Base-by-base conservation (phyloP, 2,888 invertebrate species). In the Meandrusa payeni region DNA sequence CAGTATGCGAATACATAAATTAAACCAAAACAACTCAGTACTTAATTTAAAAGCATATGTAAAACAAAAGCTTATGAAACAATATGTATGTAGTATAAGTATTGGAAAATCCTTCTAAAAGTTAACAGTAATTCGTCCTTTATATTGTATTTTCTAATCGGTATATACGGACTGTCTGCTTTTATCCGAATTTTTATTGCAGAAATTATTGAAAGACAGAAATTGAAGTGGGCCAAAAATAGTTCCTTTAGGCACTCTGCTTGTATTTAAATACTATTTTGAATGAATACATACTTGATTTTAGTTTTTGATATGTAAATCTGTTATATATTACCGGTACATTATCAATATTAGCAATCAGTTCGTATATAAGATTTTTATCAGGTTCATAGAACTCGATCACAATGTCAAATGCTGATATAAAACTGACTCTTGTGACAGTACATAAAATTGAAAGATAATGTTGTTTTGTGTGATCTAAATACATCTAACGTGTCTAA, bases 1-100 rank as follows among this genome's bases (percentile, higher is more conserved):
- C 57, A 68, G 59, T 66, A 70, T 58, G 64, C 59, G 64, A 64
- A 69, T 64, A 54, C 54, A 58, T 59, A 68, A 61, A 60, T n/a
- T 51, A 70, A 76, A 81, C 80, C 80, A 80, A 81, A 80, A 61
- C 72, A 73, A 72, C 76, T 69, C 78, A 75, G 85, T 85, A 85
- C 85, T 83, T 83, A 83, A 82, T 76, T 74, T 70, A 70, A 72
- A 41, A 69, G 66, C 71, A 69, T 75, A n/a, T n/a, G n/a, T 64
- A 60, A 65, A 65, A 60, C 57, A 60, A 72, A 77, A 62, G 78
- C 78, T 79, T 81, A 70, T 54, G 54, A 28, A 52, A 51, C 54
- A 51, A 57, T 60, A 54, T 57, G 50, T 64, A 60, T 58, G 52
- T 47, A 47, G 40, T 48, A 41, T 59, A 73, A 66, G 62, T 64